Percentiles rank a stretch among this genome's conserved stretches.
Evolutionary conservation across 2,797 vertebrate species (phyloP).

Genomic region (Tarsius wallacei): DNA sequence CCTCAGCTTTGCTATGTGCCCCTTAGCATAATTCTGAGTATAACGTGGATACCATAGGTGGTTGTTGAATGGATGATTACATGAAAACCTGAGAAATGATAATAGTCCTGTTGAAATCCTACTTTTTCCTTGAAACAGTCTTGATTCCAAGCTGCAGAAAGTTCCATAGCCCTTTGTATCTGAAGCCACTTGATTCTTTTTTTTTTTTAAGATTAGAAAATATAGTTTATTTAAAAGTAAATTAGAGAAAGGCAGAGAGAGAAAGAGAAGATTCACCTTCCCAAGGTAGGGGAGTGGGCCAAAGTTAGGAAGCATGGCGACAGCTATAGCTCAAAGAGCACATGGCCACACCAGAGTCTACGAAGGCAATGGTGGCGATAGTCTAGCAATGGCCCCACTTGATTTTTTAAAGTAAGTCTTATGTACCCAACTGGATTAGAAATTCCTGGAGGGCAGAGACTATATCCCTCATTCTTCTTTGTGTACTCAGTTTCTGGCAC

Average conservation of each 20-base stretch:
- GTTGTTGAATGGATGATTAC: conserved; percentile 44
- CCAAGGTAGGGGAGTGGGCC: too few species aligned
- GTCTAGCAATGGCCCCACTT: too few species aligned
- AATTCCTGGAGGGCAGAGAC: conserved; percentile 44
- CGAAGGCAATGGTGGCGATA: too few species aligned
- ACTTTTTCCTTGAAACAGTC: conserved; percentile 27
- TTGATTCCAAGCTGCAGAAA: conserved; percentile 2
- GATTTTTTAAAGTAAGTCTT: conserved; percentile 17
- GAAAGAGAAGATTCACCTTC: too few species aligned
- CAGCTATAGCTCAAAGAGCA: too few species aligned
- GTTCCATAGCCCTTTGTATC: background rate
- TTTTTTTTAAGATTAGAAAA: too few species aligned
- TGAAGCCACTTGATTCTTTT: background rate
- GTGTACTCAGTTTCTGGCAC: background rate
- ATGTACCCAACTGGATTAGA: conserved; percentile 35
- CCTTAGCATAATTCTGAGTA: background rate
- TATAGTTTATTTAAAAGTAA: too few species aligned
- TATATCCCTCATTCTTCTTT: background rate
- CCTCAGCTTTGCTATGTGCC: conserved; percentile 56
- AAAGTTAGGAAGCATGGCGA: too few species aligned
- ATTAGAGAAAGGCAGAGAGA: too few species aligned
- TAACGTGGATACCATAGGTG: conserved; percentile 22
- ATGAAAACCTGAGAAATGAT: conserved; percentile 50
- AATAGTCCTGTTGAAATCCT: conserved; percentile 42
- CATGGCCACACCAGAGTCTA: too few species aligned